phyloP scores from a whole-genome alignment of 1,140 invertebrate species.

The Cataglyphis hispanica region DNA sequence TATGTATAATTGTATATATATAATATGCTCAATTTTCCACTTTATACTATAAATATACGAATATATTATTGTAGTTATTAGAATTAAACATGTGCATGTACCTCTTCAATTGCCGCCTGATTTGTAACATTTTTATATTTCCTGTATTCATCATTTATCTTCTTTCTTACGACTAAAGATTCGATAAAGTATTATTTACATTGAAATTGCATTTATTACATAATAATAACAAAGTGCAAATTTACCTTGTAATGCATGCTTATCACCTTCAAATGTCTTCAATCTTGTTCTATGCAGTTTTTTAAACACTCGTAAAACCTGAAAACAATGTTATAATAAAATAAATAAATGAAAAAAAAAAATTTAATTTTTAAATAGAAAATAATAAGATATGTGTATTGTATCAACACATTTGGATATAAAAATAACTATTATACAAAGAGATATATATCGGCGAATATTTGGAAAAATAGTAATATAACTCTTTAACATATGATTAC shows the following conservation, averaged over 20 bases:
- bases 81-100: conserved; percentile 77
- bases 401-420: neutral
- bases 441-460: neutral
- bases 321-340: conserved; percentile 72
- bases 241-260: conserved; percentile 87
- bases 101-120: conserved; percentile 86
- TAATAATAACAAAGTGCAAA: conserved; percentile 32
- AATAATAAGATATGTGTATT: neutral
- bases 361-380: neutral
- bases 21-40: no score
- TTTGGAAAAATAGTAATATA: neutral
- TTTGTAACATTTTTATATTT: conserved; percentile 88
- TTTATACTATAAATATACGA: neutral
- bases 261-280: conserved; percentile 88
- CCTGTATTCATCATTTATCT: conserved; percentile 90
- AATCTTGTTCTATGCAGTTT: conserved; percentile 89
- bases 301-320: conserved; percentile 89
- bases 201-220: conserved; percentile 3
- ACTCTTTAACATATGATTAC: conserved; percentile 55
- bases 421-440: neutral
- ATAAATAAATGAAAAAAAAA: neutral
- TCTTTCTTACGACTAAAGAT: conserved; percentile 85
- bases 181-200: conserved; percentile 48
- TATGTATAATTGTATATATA: conserved; percentile 74
- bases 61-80: neutral